Conservation (phyloP, 2,888 invertebrate species). For the Eupeodes luniger region DNA sequence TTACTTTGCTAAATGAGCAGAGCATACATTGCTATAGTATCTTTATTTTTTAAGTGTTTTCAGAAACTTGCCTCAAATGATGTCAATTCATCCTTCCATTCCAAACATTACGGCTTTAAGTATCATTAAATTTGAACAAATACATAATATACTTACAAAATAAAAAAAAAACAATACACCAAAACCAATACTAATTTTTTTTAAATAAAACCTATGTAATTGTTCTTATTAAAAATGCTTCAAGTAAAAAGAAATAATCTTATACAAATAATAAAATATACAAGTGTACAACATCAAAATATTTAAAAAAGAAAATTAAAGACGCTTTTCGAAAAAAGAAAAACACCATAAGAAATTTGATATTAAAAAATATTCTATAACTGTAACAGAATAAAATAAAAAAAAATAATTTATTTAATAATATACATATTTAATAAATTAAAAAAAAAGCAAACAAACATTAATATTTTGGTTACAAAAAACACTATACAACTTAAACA, state of each 20-base stretch:
- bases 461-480: conserved; percentile 45
- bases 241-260: neutral
- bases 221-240: conserved; percentile 8
- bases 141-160: neutral
- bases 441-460: conserved; percentile 14
- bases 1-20: too few relatives aligned
- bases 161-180: neutral
- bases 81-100: neutral
- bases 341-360: conserved; percentile 9
- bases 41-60: neutral
- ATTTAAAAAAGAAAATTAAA: conserved; percentile 25
- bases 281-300: conserved; percentile 37
- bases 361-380: conserved; percentile 23
- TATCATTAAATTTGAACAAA: neutral
- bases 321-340: conserved; percentile 19
- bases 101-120: neutral
- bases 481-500: conserved; percentile 41
- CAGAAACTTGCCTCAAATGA: neutral
- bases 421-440: neutral
- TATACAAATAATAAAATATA: conserved; percentile 30
- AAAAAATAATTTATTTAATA: neutral
- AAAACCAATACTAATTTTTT: neutral
- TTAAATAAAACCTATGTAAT: neutral
- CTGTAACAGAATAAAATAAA: neutral
- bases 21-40: too few relatives aligned